Evolutionary conservation across 1,140 invertebrate species (phyloP).

Genomic region (Bathynomus jamesi): DNA sequence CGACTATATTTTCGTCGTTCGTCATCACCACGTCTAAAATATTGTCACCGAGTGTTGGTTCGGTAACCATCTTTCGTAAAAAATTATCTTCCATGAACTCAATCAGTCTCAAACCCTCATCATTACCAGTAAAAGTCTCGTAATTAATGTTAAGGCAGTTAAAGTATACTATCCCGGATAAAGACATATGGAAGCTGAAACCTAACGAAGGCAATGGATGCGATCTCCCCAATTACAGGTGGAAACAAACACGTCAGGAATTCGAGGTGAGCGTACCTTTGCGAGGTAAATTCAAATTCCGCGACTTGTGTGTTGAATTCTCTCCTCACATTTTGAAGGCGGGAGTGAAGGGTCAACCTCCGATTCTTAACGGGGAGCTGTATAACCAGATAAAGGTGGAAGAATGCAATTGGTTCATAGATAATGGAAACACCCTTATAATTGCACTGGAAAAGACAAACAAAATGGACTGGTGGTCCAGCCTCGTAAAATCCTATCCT

Average conservation of each 20-base stretch:
- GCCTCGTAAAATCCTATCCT: slow-evolving; percentile 79
- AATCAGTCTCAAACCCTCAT: no score
- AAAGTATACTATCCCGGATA: no score
- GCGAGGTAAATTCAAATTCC: slow-evolving; percentile 63
- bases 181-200: slow-evolving; percentile 79
- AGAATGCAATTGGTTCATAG: slow-evolving; percentile 92
- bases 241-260: slow-evolving; percentile 95
- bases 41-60: no score
- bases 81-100: no score
- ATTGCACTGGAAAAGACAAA: slow-evolving; percentile 93
- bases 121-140: no score
- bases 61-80: no score
- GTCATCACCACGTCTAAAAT: no score
- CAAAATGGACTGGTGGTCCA: slow-evolving; percentile 98
- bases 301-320: slow-evolving; percentile 77
- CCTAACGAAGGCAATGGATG: slow-evolving; percentile 95
- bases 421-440: slow-evolving; percentile 75
- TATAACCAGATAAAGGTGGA: slow-evolving; percentile 87
- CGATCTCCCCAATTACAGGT: slow-evolving; percentile 86
- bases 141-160: no score
- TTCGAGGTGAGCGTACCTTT: slow-evolving; percentile 87
- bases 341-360: slow-evolving; percentile 80
- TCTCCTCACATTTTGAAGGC: slow-evolving; percentile 77
- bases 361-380: slow-evolving; percentile 86
- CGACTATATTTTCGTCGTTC: no score